Evolutionary conservation across 1,140 invertebrate genomes (phyloP).

Genomic region (Drosophila saltans): DNA sequence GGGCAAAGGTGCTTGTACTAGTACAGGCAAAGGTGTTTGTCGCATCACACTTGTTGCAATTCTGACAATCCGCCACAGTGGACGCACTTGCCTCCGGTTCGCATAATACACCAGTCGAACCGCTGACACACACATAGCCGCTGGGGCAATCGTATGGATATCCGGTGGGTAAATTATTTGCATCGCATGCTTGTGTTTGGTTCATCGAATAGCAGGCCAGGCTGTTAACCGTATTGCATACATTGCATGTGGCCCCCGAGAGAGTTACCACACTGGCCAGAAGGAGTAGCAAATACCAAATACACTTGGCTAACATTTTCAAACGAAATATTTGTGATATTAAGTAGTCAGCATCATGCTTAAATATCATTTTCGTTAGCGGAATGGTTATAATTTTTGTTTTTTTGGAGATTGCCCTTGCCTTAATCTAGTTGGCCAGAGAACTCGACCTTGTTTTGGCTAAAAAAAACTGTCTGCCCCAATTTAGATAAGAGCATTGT

Average conservation of each 20-base stretch:
- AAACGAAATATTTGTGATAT: not conserved
- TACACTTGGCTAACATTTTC: constrained; percentile 18
- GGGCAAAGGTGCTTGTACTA: constrained; percentile 54
- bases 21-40: constrained; percentile 72
- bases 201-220: constrained; percentile 69
- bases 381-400: constrained; percentile 6
- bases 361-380: constrained; percentile 50
- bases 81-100: constrained; percentile 12
- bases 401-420: constrained; percentile 33
- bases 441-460: constrained; percentile 28
- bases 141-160: constrained; percentile 47
- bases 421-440: constrained; percentile 22
- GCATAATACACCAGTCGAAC: constrained; percentile 48
- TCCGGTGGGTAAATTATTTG: constrained; percentile 40
- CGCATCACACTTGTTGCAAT: constrained; percentile 68
- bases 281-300: constrained; percentile 8
- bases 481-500: constrained; percentile 64
- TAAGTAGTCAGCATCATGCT: constrained; percentile 20
- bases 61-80: constrained; percentile 40
- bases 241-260: constrained; percentile 53
- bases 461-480: constrained; percentile 10
- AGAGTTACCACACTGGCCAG: constrained; percentile 27
- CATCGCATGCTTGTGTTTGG: constrained; percentile 63
- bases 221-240: constrained; percentile 55
- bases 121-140: constrained; percentile 63